phyloP scores from a whole-genome alignment of 2,888 invertebrate species.

The Vesta saturnalis region DNA sequence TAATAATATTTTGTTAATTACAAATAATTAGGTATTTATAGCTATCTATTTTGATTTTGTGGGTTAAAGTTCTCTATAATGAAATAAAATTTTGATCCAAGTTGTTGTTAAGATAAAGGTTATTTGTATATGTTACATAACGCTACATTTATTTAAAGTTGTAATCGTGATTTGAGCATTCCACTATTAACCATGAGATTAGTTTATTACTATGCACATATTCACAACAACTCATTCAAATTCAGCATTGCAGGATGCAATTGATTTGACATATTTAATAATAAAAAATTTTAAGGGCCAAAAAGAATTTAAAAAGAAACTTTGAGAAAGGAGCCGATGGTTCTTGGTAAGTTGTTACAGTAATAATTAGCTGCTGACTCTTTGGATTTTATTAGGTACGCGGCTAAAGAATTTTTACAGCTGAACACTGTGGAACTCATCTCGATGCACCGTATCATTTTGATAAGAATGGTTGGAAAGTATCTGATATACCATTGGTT shows the following conservation, averaged over 20 bases:
- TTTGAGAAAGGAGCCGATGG: not conserved
- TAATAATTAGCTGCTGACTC: not conserved
- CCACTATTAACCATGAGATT: not conserved
- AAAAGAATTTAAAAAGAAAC: conserved; percentile 2
- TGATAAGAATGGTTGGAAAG: not conserved
- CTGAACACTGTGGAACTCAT: conserved; percentile 10
- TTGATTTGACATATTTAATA: conserved; percentile 2
- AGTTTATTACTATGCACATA: not conserved
- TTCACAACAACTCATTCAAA: not conserved
- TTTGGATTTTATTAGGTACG: not conserved
- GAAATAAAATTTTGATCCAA: too few relatives aligned
- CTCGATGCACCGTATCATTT: conserved; percentile 5
- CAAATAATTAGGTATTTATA: too few relatives aligned
- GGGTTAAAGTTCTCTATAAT: too few relatives aligned
- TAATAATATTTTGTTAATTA: too few relatives aligned
- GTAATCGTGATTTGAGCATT: too few relatives aligned
- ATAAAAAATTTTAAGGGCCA: not conserved
- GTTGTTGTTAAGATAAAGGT: too few relatives aligned
- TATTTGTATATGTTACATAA: too few relatives aligned
- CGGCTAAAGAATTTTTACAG: not conserved
- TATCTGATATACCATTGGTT: not conserved
- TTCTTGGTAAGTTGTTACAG: not conserved
- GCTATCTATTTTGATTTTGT: too few relatives aligned
- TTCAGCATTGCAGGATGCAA: too few relatives aligned
- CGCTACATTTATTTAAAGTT: too few relatives aligned